Evolutionary conservation across 2,888 invertebrate genomes (phyloP).

Genomic region (Coenonympha arcania): DNA sequence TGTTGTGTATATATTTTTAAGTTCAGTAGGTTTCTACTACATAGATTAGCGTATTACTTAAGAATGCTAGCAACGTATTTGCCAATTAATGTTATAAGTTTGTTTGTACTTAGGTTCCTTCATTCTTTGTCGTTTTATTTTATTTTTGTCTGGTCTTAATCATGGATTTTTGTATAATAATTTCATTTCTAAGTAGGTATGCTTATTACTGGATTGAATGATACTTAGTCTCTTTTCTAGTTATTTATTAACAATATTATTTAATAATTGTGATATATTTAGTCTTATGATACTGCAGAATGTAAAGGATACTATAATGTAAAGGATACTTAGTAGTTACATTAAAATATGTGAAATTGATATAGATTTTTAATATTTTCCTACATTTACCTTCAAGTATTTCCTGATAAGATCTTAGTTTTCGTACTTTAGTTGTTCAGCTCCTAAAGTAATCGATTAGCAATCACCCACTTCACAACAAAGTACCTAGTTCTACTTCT

Average conservation of each 20-base stretch:
- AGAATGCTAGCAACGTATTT: no score
- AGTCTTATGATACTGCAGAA: conserved; percentile 34
- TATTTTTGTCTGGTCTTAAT: neutral
- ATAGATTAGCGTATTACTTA: no score
- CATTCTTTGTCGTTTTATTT: neutral
- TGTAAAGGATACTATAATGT: conserved; percentile 14
- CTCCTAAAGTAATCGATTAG: no score
- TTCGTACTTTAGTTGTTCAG: no score
- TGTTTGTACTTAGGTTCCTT: no score
- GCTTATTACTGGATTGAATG: neutral
- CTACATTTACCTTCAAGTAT: neutral
- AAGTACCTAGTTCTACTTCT: no score
- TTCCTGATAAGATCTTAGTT: no score
- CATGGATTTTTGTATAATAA: neutral
- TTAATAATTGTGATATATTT: conserved; percentile 45
- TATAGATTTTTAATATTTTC: conserved; percentile 8
- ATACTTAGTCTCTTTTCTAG: conserved; percentile 15
- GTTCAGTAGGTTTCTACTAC: no score
- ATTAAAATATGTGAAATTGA: conserved; percentile 5
- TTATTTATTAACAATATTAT: conserved; percentile 33
- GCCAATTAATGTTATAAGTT: no score
- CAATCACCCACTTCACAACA: no score
- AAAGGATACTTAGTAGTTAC: conserved; percentile 13
- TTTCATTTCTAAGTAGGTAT: neutral
- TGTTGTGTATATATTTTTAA: no score